These are phyloP conservation scores for Embiotoca jacksoni DNA, from an alignment of 2,113 vertebrate genomes.

Conservation along the genomic window DNA sequence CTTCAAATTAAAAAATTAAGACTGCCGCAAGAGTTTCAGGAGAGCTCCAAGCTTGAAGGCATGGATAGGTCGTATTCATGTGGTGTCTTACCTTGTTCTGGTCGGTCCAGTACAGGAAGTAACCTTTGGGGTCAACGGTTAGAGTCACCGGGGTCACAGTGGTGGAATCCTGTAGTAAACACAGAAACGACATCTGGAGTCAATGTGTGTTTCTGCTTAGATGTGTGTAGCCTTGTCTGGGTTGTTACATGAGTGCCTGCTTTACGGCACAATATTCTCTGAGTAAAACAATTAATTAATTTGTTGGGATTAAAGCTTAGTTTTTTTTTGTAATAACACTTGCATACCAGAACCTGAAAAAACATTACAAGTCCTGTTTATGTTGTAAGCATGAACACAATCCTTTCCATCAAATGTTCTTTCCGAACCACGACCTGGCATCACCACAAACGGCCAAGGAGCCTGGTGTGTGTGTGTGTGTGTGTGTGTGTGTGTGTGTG, in stretches of 20 bases:
- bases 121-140: slow-evolving; percentile 94
- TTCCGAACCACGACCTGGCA: slow-evolving; percentile 40
- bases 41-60: neutral
- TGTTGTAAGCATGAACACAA: slow-evolving; percentile 28
- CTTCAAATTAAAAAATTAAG: neutral
- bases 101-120: slow-evolving; percentile 98
- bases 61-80: no score
- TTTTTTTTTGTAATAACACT: slow-evolving; percentile 15
- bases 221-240: slow-evolving; percentile 3
- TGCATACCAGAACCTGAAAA: slow-evolving; percentile 41
- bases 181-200: slow-evolving; percentile 53
- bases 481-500: slow-evolving; percentile 7
- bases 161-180: slow-evolving; percentile 88
- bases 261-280: slow-evolving; percentile 13
- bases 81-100: slow-evolving; percentile 93
- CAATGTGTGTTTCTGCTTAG: slow-evolving; percentile 16
- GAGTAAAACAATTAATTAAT: slow-evolving; percentile 22
- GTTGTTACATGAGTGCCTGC: neutral
- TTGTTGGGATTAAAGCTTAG: slow-evolving; percentile 35
- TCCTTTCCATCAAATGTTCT: slow-evolving; percentile 54
- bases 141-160: slow-evolving; percentile 92
- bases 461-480: slow-evolving; percentile 13
- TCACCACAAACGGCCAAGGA: slow-evolving; percentile 45
- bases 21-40: no score
- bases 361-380: slow-evolving; percentile 49